These are phyloP conservation scores for Cerceris ruficornis DNA, from an alignment of 2,888 invertebrate species.

Conservation along the genomic window DNA sequence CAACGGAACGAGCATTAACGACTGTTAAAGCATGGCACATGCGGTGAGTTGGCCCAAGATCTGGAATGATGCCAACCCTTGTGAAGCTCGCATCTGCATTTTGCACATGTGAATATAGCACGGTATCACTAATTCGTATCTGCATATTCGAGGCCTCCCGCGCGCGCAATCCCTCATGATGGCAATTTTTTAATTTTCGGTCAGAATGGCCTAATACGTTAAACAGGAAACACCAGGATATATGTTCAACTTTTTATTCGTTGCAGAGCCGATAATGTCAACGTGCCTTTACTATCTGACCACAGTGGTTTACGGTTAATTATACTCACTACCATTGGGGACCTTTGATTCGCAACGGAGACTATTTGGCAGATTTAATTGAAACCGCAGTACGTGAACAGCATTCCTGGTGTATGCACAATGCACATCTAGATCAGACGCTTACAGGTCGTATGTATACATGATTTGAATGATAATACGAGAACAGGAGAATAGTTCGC, in stretches of 20 bases:
- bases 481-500: too few species aligned
- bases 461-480: neutral
- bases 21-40: conserved; percentile 41
- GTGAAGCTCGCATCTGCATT: conserved; percentile 76
- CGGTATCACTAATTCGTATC: conserved; percentile 62
- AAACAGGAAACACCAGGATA: conserved; percentile 4
- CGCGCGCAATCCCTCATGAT: conserved; percentile 5
- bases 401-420: conserved; percentile 27
- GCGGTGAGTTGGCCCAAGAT: conserved; percentile 46
- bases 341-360: conserved; percentile 4
- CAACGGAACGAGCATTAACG: conserved; percentile 35
- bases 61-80: conserved; percentile 75
- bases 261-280: too few species aligned
- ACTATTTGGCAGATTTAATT: conserved; percentile 27
- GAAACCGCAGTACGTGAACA: conserved; percentile 41
- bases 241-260: neutral
- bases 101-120: conserved; percentile 77
- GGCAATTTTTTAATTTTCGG: conserved; percentile 53
- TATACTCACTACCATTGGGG: conserved; percentile 2
- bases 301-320: conserved; percentile 14
- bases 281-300: neutral
- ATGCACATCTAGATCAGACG: conserved; percentile 21
- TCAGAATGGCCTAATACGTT: conserved; percentile 43
- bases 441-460: neutral
- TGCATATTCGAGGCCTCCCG: conserved; percentile 50